Evolutionary conservation across 2,797 vertebrate genomes (phyloP), one percentile per base, ranked within the genome.

Genomic region (Acrossocheilus fasciatus): DNA sequence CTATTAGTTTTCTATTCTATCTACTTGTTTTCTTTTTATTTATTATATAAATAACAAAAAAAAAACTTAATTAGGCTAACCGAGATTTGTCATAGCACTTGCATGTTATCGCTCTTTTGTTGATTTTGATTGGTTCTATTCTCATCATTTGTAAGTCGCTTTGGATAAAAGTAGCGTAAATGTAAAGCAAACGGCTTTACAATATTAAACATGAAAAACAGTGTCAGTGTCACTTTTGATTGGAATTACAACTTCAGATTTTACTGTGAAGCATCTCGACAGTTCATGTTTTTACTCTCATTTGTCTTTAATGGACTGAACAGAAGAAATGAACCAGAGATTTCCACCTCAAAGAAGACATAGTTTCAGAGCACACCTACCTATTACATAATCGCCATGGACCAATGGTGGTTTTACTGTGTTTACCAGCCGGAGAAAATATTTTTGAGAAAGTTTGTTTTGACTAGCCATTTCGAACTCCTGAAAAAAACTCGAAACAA

Each of bases 301-400:
- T 62, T 62, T 62, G 23, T 62, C 59, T 62, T 62, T 62, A 62
- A 62, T 62, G 57, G n/a, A 12, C 57, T 47, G n/a, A 17, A 47
- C 23, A 26, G 14, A 47, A 30, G 1, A 74, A 43, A 72, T n/a
- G 5, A 23, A 41, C 26, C 26, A 15, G 15, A n/a, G 23, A 7
- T 73, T 73, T 73, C 70, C 69, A 72, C 41, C 11, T 73, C 23
- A 73, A 45, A 45, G 41, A 73, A 73, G 23, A 41, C 23, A 23
- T 23, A 26, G 69, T 23, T n/a, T 43, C 20, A 72, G 23, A 45
- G 23, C 70, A 73, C 69, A 45, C 23, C 23, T 72, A 45, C 39
- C 20, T 45, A n/a, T 69, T 69, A 4, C 68, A 23, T 15, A 73
- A 73, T 45, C n/a, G 7, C 41, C 70, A 45, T 7, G 3, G 23